Base-by-base conservation (phyloP, 1,140 invertebrate genomes). In the Camponotus vicinus region DNA sequence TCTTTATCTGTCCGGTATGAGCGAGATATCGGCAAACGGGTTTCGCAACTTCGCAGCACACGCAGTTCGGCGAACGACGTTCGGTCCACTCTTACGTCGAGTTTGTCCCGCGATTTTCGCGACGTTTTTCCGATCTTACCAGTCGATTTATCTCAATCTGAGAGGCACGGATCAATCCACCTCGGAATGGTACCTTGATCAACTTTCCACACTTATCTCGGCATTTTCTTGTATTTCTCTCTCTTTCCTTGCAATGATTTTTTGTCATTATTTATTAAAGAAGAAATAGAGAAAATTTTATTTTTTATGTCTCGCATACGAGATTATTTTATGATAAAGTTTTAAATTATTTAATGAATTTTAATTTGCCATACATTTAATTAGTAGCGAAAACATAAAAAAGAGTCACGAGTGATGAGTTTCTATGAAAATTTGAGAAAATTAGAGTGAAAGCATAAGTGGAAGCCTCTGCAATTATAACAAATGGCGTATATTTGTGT, bases 21-120 rank as follows among this genome's bases (percentile, higher is more conserved):
- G 64, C 76, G 76, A 82, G 84, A 86, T 86, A 86, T 86, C 77
- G 84, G 52, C 64, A 79, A 86, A 86, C 84, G 84, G 84, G 77
- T 86, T 86, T 59, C 84, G 77, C 84, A 64, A 86, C 76, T 79
- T 57, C 13, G n/a, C 77, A 32, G 76, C 57, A 80, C 57, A 86
- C 64, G 73, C 76, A 86, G 64, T 82, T 80, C 52, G 49, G 52
- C 11, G 45, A 57, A 63, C 55, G 49, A 40, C 37, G 37, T 40
- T 73, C n/a, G 55, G 40, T 11, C 69, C 40, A 57, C 15, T 8
- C 49, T 61, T 83, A 55, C 69, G 61, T 42, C 69, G 79, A 40
- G 79, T 63, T 15, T 0, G 69, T 75, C n/a, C 69, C 32, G 40
- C 49, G 55, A 61, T 73, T 82, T 82, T 73, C 52, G 79, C 79